Base-by-base conservation (phyloP, 2,888 invertebrate genomes). In the Campoletis raptor region DNA sequence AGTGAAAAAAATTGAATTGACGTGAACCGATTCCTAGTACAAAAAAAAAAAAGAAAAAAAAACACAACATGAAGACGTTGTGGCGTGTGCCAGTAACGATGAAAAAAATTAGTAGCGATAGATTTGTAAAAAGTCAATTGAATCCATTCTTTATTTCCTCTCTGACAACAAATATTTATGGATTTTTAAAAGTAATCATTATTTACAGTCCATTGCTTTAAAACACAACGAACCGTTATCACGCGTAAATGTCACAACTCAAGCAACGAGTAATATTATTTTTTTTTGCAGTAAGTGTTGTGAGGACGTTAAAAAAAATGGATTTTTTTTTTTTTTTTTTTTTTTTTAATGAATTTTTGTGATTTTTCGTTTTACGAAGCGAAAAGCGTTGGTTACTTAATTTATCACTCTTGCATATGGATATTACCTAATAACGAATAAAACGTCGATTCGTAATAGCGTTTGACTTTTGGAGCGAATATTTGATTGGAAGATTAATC, bases 1-100 rank as follows among this genome's bases (percentile, higher is more conserved):
- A 67, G 40, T n/a, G 66, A 30, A 30, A 67, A 66, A 37, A 67
- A 67, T 67, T 9, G n/a, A 40, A 30, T 40, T 40, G 37, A 67
- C 40, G 40, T n/a, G 15, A 30, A 61, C 30, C 61, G 61, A 61
- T 61, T 61, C 30, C 30, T 30, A 15, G 30, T 61, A 61, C 30
- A 6, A 7, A 15, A 61, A 61, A 15, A 30, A 61, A 9, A 30
- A 12, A 21, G 2, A 24, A n/a, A 57, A 2, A 57, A 21, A 24
- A 57, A 30, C 30, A 30, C 30, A 30, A 30, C 30, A 30, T 30
- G 30, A 30, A 30, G 30, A 30, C 3, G 30, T 30, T 15, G 61
- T 30, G 10, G 30, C 6, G 30, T 15, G 15, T 30, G 61, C 15
- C 61, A 30, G 30, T 61, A 8, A 54, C 54, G 15, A 1, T 6